A percentile compares a stretch with the other conserved stretches of the same genome.
phyloP scores from a whole-genome alignment of 2,113 vertebrate species.

The Mola mola region DNA sequence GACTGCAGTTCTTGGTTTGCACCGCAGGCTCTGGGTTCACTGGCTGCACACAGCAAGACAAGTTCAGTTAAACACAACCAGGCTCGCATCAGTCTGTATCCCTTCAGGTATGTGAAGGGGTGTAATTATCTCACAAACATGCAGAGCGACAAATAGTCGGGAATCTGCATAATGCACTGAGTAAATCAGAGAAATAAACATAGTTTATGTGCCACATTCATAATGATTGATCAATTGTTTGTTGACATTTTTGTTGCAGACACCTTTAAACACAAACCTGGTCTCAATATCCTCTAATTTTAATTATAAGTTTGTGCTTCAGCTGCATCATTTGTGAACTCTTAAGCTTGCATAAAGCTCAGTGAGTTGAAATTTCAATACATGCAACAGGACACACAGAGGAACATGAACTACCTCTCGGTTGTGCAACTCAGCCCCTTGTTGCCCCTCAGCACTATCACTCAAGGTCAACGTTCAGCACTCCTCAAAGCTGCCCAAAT shows the following conservation, averaged over 20 bases:
- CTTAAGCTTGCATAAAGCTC: neutral
- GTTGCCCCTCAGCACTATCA: slow-evolving; percentile 25
- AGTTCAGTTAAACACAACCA: too few relatives aligned
- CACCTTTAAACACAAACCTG: too few relatives aligned
- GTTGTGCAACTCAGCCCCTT: slow-evolving; percentile 51
- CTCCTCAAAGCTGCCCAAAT: slow-evolving; percentile 24
- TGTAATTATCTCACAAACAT: neutral
- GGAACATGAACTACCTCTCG: slow-evolving; percentile 17
- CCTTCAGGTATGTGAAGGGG: neutral
- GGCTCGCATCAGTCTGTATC: neutral
- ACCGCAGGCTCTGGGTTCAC: slow-evolving; percentile 20
- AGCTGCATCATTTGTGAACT: slow-evolving; percentile 10
- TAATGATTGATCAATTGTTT: too few relatives aligned
- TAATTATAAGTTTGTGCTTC: too few relatives aligned
- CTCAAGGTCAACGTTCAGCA: slow-evolving; percentile 52
- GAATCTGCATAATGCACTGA: too few relatives aligned
- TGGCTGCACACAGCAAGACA: slow-evolving; percentile 16
- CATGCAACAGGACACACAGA: slow-evolving; percentile 5
- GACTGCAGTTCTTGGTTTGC: slow-evolving; percentile 28
- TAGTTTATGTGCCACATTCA: too few relatives aligned
- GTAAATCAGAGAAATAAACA: too few relatives aligned
- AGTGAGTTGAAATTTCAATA: neutral
- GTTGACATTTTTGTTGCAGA: too few relatives aligned
- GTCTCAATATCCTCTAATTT: too few relatives aligned
- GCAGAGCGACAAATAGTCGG: too few relatives aligned